Conservation (phyloP, 2,888 invertebrate species). For the Microplitis deprimator region DNA sequence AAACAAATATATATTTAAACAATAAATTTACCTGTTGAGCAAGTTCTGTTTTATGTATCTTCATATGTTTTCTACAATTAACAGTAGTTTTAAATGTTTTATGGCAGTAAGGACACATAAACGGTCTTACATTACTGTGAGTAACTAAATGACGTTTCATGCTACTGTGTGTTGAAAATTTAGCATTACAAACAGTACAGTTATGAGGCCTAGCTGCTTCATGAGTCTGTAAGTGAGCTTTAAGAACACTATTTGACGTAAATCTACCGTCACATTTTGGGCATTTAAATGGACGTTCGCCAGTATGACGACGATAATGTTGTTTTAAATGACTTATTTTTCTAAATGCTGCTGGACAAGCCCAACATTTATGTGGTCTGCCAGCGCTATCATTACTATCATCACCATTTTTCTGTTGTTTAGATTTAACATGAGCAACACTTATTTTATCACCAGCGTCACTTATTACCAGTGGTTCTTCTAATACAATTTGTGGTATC, state of each 20-base stretch:
- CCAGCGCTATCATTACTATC: conserved; percentile 55
- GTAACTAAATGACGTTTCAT: conserved; percentile 70
- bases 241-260: conserved; percentile 74
- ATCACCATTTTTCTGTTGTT: conserved; percentile 60
- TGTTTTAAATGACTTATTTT: conserved; percentile 76
- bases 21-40: conserved; percentile 64
- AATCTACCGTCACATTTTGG: conserved; percentile 71
- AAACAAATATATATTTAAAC: conserved; percentile 7
- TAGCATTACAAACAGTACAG: conserved; percentile 73
- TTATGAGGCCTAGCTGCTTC: conserved; percentile 72
- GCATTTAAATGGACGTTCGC: conserved; percentile 69
- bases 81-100: conserved; percentile 71
- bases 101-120: conserved; percentile 69
- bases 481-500: conserved; percentile 71
- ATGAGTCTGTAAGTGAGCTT: conserved; percentile 75
- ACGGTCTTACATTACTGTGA: conserved; percentile 70
- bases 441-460: conserved; percentile 67
- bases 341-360: conserved; percentile 72
- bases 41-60: conserved; percentile 75
- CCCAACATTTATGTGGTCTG: conserved; percentile 73
- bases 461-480: conserved; percentile 75
- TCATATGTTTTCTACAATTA: conserved; percentile 79
- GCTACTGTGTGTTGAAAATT: conserved; percentile 70
- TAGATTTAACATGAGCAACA: conserved; percentile 61
- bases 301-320: conserved; percentile 67